Percentiles rank a stretch among this genome's conserved stretches.
phyloP scores from a whole-genome alignment of 1,140 invertebrate genomes.

The Drosophila baimaii region DNA sequence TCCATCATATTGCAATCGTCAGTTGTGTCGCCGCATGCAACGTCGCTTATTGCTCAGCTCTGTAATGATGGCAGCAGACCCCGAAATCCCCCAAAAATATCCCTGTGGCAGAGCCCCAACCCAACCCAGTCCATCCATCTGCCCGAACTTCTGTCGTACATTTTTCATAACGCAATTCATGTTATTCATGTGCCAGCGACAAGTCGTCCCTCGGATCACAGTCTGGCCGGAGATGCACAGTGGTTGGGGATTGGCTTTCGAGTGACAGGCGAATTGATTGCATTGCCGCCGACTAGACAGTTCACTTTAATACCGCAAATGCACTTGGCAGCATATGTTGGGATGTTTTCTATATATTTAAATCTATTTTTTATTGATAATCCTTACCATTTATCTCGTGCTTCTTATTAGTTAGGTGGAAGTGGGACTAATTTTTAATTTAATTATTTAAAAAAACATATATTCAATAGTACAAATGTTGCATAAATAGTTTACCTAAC shows the following conservation, averaged over 20 bases:
- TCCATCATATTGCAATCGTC: slow-evolving; percentile 80
- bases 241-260: slow-evolving; percentile 17
- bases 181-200: slow-evolving; percentile 69
- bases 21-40: slow-evolving; percentile 74
- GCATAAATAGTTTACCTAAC: not conserved
- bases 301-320: not conserved
- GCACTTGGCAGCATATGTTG: slow-evolving; percentile 6
- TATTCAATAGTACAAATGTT: no score
- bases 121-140: slow-evolving; percentile 13
- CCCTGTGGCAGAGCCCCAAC: no score
- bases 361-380: no score
- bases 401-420: no score
- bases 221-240: slow-evolving; percentile 19
- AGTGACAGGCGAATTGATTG: slow-evolving; percentile 31
- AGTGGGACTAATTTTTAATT: no score
- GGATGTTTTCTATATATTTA: not conserved
- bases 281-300: slow-evolving; percentile 10
- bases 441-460: no score
- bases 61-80: slow-evolving; percentile 70
- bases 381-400: no score
- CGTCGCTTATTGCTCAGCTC: slow-evolving; percentile 80
- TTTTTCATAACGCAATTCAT: slow-evolving; percentile 79
- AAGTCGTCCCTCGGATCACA: slow-evolving; percentile 33
- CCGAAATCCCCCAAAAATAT: slow-evolving; percentile 8
- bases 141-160: slow-evolving; percentile 59